Percentiles rank a stretch among this genome's conserved stretches.
These are phyloP conservation scores for Dendrolimus houi DNA, from an alignment of 2,888 invertebrate species.

Conservation along the genomic window DNA sequence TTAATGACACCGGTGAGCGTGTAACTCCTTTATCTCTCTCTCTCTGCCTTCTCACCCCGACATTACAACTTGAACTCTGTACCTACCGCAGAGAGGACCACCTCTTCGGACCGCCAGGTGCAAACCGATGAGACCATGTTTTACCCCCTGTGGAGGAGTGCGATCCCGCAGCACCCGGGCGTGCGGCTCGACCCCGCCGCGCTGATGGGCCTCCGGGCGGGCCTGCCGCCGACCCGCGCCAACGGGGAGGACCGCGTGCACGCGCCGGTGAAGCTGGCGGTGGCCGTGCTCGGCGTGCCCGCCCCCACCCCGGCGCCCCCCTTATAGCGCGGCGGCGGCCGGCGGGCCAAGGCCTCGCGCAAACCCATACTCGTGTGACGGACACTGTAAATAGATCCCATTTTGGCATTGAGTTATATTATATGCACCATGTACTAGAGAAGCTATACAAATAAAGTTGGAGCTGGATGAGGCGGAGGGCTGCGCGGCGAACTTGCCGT, in stretches of 20 bases:
- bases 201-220: conserved; percentile 22
- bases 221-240: conserved; percentile 17
- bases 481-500: not conserved
- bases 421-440: conserved; percentile 32
- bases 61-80: not conserved
- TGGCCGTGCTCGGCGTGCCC: conserved; percentile 23
- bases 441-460: conserved; percentile 26
- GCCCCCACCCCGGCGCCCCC: conserved; percentile 20
- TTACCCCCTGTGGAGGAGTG: conserved; percentile 17
- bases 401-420: conserved; percentile 1
- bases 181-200: conserved; percentile 26
- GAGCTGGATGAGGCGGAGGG: conserved; percentile 7
- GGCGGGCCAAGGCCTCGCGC: conserved; percentile 13
- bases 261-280: conserved; percentile 14
- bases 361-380: conserved; percentile 30
- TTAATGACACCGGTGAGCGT: conserved; percentile 32
- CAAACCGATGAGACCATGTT: conserved; percentile 48
- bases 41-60: not conserved
- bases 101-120: conserved; percentile 46
- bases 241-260: conserved; percentile 3
- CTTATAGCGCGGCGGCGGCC: conserved; percentile 27
- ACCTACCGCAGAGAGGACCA: conserved; percentile 31
- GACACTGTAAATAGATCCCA: not conserved
- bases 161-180: conserved; percentile 12
- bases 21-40: not conserved